Conservation (phyloP, 92 coral and sea anemone genomes). For the Siderastrea radians region DNA sequence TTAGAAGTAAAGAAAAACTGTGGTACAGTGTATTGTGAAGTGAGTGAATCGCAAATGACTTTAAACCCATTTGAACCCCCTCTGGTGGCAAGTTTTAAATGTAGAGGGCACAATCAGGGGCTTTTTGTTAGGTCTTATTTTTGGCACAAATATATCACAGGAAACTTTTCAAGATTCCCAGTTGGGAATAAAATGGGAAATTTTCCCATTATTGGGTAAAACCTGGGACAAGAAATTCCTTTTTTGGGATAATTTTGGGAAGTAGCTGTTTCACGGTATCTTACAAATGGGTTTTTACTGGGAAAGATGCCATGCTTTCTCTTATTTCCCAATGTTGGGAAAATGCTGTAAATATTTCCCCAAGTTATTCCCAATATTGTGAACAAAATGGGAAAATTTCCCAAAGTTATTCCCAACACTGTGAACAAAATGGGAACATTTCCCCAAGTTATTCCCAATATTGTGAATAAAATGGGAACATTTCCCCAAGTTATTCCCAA, state of each 20-base stretch:
- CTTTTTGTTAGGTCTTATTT: too few relatives aligned
- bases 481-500: constrained; percentile 19
- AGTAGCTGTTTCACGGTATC: constrained; percentile 24
- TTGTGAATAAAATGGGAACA: neutral
- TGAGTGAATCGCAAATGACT: too few relatives aligned
- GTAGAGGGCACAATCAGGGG: too few relatives aligned
- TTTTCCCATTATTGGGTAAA: constrained; percentile 52
- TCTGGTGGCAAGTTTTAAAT: too few relatives aligned
- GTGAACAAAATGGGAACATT: neutral
- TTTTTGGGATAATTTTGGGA: constrained; percentile 47
- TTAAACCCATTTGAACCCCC: too few relatives aligned
- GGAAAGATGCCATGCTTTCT: constrained; percentile 10
- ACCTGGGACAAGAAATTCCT: constrained; percentile 58
- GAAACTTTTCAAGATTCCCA: constrained; percentile 43
- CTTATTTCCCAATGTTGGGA: constrained; percentile 43
- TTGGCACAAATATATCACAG: constrained; percentile 14
- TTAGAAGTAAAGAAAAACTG: too few relatives aligned
- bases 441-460: constrained; percentile 23
- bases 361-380: too few relatives aligned
- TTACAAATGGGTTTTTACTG: constrained; percentile 48
- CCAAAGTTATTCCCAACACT: constrained; percentile 8
- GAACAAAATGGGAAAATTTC: too few relatives aligned
- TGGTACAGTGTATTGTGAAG: too few relatives aligned
- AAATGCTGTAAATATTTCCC: constrained; percentile 15
- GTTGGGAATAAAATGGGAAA: neutral